These are phyloP conservation scores for Saxicola maurus DNA, from an alignment of 2,797 vertebrate genomes.

Conservation along the genomic window DNA sequence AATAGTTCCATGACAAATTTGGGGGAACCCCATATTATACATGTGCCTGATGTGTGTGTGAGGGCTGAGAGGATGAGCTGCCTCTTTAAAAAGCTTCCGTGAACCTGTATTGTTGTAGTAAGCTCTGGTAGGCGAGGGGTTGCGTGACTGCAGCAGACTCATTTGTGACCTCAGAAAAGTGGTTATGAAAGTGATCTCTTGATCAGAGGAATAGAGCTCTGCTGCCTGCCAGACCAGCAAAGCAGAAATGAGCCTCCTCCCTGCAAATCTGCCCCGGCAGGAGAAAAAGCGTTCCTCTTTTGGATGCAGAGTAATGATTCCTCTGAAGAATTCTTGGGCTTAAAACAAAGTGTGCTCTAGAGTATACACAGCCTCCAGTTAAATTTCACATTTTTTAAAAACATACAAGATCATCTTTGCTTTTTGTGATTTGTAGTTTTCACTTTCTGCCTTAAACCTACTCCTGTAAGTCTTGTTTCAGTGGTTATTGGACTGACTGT, in stretches of 20 bases:
- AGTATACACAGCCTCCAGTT: background rate
- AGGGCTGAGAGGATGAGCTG: conserved; percentile 10
- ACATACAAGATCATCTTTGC: background rate
- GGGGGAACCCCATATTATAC: background rate
- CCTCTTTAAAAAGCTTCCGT: conserved; percentile 63
- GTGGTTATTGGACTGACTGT: background rate
- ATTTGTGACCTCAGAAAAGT: conserved; percentile 88
- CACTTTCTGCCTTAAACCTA: background rate
- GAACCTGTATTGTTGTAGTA: conserved; percentile 58
- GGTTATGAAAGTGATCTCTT: conserved; percentile 90
- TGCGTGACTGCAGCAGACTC: conserved; percentile 89
- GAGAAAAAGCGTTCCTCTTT: conserved; percentile 29
- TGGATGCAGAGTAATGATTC: background rate
- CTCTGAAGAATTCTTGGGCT: background rate
- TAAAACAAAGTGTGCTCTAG: background rate
- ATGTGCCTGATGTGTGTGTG: background rate
- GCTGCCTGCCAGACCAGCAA: conserved; percentile 68
- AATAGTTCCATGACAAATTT: background rate
- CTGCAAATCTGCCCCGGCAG: conserved; percentile 5
- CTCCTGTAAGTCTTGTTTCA: background rate
- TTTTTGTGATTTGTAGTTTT: background rate
- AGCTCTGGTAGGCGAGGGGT: conserved; percentile 67
- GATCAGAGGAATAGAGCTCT: conserved; percentile 65
- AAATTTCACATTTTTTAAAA: background rate
- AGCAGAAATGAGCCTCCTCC: conserved; percentile 75